A percentile compares a stretch with the other conserved stretches of the same genome.
These are phyloP conservation scores for Scalopus aquaticus DNA, from an alignment of 2,113 vertebrate species.

Conservation along the genomic window DNA sequence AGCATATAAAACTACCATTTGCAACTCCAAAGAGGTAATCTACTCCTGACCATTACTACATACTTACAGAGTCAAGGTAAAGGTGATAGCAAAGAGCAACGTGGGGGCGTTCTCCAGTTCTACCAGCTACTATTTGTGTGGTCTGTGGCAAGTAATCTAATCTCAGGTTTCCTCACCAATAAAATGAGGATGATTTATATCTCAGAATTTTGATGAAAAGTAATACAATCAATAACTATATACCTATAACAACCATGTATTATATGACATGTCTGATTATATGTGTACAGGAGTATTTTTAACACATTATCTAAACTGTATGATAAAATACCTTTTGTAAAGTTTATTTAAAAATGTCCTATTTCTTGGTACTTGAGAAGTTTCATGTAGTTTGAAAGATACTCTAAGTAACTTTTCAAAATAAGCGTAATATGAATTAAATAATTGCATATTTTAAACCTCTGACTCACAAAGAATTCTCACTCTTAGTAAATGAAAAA, in stretches of 20 bases:
- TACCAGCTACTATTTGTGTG: not conserved
- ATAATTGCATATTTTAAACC: not conserved
- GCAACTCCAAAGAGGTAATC: not conserved
- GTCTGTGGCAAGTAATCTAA: not conserved
- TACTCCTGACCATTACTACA: not conserved
- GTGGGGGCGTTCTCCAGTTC: fast-evolving
- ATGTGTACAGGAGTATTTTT: not conserved
- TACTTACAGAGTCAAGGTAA: not conserved
- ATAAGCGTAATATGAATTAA: not conserved
- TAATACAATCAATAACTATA: not conserved
- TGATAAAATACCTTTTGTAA: not conserved
- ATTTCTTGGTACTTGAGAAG: not conserved
- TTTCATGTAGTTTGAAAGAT: not conserved
- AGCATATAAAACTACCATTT: not conserved
- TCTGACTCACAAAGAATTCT: not conserved
- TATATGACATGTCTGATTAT: not conserved
- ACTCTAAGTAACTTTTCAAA: not conserved
- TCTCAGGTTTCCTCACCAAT: not conserved
- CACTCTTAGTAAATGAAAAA: not conserved
- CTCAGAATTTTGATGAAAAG: not conserved
- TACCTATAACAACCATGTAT: not conserved
- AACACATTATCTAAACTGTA: not conserved
- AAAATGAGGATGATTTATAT: not conserved
- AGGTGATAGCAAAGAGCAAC: not conserved
- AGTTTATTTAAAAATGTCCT: not conserved